Percentiles rank a stretch among this genome's conserved stretches.
Evolutionary conservation across 2,888 invertebrate species (phyloP).

Genomic region (Brachynemurus nebulosus): DNA sequence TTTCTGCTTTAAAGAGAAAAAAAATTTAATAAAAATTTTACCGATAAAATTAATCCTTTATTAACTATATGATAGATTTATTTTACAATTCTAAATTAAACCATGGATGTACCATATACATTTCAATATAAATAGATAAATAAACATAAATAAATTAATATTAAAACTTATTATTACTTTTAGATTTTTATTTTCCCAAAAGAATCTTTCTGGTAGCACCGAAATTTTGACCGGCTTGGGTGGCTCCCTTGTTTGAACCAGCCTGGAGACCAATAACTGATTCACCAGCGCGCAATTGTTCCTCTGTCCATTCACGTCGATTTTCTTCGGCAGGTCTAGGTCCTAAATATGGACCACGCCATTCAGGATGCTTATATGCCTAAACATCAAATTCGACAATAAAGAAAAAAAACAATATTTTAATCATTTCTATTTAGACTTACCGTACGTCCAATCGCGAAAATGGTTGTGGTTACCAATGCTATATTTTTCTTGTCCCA

Average conservation of each 20-base stretch:
- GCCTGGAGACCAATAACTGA: constrained; percentile 77
- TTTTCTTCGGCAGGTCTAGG: constrained; percentile 80
- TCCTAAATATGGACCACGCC: constrained; percentile 68
- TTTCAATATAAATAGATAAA: too few species aligned
- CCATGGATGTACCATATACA: too few species aligned
- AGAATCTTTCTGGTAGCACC: constrained; percentile 74
- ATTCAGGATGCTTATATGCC: constrained; percentile 72
- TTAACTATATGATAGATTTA: too few species aligned
- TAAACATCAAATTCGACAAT: constrained; percentile 24
- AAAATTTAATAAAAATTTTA: too few species aligned
- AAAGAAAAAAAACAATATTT: background rate
- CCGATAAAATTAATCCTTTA: too few species aligned
- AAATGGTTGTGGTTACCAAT: constrained; percentile 74
- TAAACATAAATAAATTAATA: too few species aligned
- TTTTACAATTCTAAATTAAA: too few species aligned
- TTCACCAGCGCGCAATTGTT: constrained; percentile 70
- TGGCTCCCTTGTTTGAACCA: constrained; percentile 73
- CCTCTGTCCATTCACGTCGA: constrained; percentile 65
- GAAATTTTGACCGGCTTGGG: constrained; percentile 75
- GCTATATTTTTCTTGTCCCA: constrained; percentile 85
- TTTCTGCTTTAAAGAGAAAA: too few species aligned
- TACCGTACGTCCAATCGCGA: constrained; percentile 77
- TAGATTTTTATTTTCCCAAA: constrained; percentile 53
- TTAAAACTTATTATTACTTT: too few species aligned
- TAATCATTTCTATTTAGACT: constrained; percentile 19